These are phyloP conservation scores for Scrobipalpa costella DNA, from an alignment of 2,888 invertebrate species.

Conservation along the genomic window DNA sequence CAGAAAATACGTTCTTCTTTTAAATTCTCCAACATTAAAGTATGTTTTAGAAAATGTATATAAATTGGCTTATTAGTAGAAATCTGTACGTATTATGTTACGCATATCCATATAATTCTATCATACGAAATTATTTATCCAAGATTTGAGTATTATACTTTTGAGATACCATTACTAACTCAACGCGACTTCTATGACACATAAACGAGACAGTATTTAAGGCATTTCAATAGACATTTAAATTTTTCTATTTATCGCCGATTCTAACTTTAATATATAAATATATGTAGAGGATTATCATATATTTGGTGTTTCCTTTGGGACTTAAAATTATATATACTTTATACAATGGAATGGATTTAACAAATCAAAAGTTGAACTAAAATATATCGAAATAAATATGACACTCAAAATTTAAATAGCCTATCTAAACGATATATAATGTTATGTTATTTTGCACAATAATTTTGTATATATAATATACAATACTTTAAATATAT, in stretches of 20 bases:
- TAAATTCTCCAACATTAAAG: not conserved
- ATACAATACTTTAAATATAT: slow-evolving; percentile 56
- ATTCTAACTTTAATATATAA: slow-evolving; percentile 42
- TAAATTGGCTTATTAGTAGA: no score
- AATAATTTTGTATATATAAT: slow-evolving; percentile 63
- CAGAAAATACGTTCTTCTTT: not conserved
- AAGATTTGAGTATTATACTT: not conserved
- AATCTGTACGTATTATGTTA: not conserved
- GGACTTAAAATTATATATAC: slow-evolving; percentile 66
- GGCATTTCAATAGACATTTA: slow-evolving; percentile 44
- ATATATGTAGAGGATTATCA: slow-evolving; percentile 51
- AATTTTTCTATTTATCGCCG: slow-evolving; percentile 44
- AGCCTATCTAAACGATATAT: slow-evolving; percentile 69
- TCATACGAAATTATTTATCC: not conserved
- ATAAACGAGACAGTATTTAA: slow-evolving; percentile 39
- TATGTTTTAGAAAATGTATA: no score
- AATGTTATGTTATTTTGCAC: slow-evolving; percentile 46
- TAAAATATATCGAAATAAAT: slow-evolving; percentile 32
- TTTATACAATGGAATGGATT: slow-evolving; percentile 52
- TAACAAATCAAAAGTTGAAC: slow-evolving; percentile 37
- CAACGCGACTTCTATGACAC: slow-evolving; percentile 46
- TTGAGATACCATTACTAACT: slow-evolving; percentile 46
- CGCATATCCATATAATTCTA: not conserved
- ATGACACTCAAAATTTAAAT: slow-evolving; percentile 56
- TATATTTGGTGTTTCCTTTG: slow-evolving; percentile 65